Conservation (phyloP, 1,140 invertebrate species). For the Drosophila parabipectinata region DNA sequence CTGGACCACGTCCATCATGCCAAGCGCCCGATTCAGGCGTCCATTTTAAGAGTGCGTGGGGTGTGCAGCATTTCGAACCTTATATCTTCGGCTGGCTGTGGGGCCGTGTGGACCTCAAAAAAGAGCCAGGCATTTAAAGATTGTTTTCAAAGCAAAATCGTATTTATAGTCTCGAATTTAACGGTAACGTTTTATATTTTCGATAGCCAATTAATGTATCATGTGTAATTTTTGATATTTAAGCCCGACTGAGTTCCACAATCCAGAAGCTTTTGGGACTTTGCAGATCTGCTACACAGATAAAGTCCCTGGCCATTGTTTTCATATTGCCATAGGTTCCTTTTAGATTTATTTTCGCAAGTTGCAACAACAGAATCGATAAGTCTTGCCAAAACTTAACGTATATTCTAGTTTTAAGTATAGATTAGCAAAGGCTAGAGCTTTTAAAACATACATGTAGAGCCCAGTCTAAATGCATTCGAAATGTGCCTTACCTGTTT, state of each 20-base stretch:
- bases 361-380: slow-evolving; percentile 76
- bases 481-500: slow-evolving; percentile 75
- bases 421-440: slow-evolving; percentile 21
- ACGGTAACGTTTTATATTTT: neutral
- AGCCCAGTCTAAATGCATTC: slow-evolving; percentile 65
- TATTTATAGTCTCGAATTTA: neutral
- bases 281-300: slow-evolving; percentile 6
- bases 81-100: slow-evolving; percentile 4
- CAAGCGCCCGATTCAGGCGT: slow-evolving; percentile 56
- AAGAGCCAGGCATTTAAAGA: neutral
- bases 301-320: slow-evolving; percentile 11
- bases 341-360: slow-evolving; percentile 53
- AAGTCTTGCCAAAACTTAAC: slow-evolving; percentile 82
- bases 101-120: slow-evolving; percentile 15
- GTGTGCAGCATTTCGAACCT: slow-evolving; percentile 68
- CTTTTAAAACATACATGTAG: neutral
- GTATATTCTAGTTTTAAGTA: slow-evolving; percentile 43
- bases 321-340: slow-evolving; percentile 69
- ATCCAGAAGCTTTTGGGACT: neutral
- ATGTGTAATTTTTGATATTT: neutral
- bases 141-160: neutral
- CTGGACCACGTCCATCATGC: slow-evolving; percentile 28
- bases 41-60: slow-evolving; percentile 54
- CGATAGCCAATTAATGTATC: neutral
- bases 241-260: slow-evolving; percentile 1